Percentiles rank a stretch among this genome's conserved stretches.
Evolutionary conservation across 2,113 vertebrate genomes (phyloP).

Genomic region (Semnornis frantzii): DNA sequence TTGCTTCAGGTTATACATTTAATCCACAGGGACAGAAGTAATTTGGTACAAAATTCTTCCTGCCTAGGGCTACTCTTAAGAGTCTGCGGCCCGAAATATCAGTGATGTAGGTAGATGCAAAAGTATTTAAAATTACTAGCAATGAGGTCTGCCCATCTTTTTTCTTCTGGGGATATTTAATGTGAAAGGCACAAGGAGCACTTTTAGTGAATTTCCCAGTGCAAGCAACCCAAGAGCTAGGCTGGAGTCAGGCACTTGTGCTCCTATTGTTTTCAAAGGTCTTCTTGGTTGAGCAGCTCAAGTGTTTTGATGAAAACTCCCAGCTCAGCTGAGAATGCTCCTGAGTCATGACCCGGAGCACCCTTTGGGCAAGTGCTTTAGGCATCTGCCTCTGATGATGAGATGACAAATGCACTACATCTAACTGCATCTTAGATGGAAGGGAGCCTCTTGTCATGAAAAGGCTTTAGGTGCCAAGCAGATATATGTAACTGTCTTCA

Average conservation of each 20-base stretch:
- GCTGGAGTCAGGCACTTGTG: background rate
- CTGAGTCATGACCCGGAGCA: background rate
- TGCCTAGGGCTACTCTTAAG: conserved; percentile 15
- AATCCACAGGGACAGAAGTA: conserved; percentile 16
- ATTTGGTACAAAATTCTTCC: conserved; percentile 39
- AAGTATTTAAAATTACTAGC: conserved; percentile 4
- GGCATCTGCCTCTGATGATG: background rate
- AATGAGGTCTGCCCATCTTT: background rate
- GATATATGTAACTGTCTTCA: background rate
- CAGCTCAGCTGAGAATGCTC: background rate
- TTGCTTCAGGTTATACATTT: conserved; percentile 21
- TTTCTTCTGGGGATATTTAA: background rate
- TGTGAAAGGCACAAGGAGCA: background rate
- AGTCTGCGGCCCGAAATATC: background rate
- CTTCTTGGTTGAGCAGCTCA: background rate
- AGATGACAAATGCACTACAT: background rate
- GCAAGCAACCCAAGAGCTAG: background rate
- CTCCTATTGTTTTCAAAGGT: background rate
- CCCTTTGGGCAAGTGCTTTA: background rate
- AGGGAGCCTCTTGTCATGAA: background rate
- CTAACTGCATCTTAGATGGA: background rate
- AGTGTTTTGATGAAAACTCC: background rate
- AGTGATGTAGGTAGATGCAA: background rate
- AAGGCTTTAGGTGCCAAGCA: background rate
- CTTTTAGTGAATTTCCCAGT: accelerated